Base-by-base conservation (phyloP, 2,113 vertebrate species). In the Anolis carolinensis region DNA sequence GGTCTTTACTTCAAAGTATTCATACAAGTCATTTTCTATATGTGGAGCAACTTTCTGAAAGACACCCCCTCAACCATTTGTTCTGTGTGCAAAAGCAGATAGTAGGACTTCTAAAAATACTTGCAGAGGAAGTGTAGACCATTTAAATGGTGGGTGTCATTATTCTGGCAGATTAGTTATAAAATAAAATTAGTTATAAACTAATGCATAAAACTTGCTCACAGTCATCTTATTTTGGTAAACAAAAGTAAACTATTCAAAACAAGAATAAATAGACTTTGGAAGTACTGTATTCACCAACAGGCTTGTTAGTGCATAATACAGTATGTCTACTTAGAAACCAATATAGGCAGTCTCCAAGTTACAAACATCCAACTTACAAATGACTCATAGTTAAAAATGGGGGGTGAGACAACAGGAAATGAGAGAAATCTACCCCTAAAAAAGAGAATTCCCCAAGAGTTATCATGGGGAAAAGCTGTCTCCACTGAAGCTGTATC, bases 1-100 rank as follows among this genome's bases (percentile, higher is more conserved):
- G 14, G 62, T 87, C 87, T 87, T 91, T 90, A 93, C 89, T 91
- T 86, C 82, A 92, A 93, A 92, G 92, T 93, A 90, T 94, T 93
- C 90, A 92, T 80, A 81, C 79, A 65, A 90, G 73, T 34, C 32
- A 90, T 92, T 93, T 93, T 91, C 92, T 93, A 88, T 71, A 75
- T 36, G 88, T 68, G 80, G 88, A 90, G 68, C 77, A 84, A 84
- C 88, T 89, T 92, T 76, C 89, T 71, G 84, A 0, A 0, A 93
- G 87, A 79, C 74, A 7, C 20, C 63, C 52, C 55, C 55, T 59
- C 14, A 59, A 13, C 55, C 55, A 59, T 59, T 59, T 16, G 18
- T 59, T 59, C 55, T 65, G 0, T 83, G 82, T 20, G 88, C 89
- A 94, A 93, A 90, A 90, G 81, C 73, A 82, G 70, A 59, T 85